phyloP scores from a whole-genome alignment of 2,797 vertebrate species.

The Galaxias olidus region DNA sequence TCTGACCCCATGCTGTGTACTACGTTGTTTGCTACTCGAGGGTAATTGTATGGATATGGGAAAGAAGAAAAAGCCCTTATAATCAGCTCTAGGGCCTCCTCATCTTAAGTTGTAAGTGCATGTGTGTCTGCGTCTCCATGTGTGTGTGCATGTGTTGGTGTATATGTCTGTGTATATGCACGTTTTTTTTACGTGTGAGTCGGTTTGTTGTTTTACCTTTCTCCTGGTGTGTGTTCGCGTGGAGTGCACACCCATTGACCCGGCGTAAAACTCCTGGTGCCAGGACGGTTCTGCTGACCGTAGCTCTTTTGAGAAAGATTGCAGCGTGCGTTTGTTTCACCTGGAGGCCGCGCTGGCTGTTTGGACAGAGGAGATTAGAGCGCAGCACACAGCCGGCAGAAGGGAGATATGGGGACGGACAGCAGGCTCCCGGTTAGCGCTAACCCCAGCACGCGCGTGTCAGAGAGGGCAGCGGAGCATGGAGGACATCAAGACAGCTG shows the following conservation, averaged over 20 bases:
- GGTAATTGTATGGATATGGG: slow-evolving; percentile 45
- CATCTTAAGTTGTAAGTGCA: not conserved
- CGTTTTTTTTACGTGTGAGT: not conserved
- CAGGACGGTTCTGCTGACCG: slow-evolving; percentile 2
- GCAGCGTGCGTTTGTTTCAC: not conserved
- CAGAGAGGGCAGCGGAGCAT: too few relatives aligned
- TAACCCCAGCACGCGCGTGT: not conserved
- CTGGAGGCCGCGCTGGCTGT: not conserved
- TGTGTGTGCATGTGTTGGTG: not conserved
- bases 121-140: not conserved
- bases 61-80: slow-evolving; percentile 40
- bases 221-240: not conserved
- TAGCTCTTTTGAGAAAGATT: not conserved
- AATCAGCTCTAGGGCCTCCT: slow-evolving; percentile 25
- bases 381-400: not conserved
- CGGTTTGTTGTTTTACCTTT: too few relatives aligned
- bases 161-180: not conserved
- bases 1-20: slow-evolving; percentile 12
- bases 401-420: not conserved
- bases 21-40: slow-evolving; percentile 36
- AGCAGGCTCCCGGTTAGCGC: not conserved
- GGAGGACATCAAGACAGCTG: too few relatives aligned
- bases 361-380: not conserved
- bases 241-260: not conserved
- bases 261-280: not conserved